A percentile compares a stretch with the other conserved stretches of the same genome.
Evolutionary conservation across 2,113 vertebrate genomes (phyloP).

Genomic region (Madoqua kirkii): DNA sequence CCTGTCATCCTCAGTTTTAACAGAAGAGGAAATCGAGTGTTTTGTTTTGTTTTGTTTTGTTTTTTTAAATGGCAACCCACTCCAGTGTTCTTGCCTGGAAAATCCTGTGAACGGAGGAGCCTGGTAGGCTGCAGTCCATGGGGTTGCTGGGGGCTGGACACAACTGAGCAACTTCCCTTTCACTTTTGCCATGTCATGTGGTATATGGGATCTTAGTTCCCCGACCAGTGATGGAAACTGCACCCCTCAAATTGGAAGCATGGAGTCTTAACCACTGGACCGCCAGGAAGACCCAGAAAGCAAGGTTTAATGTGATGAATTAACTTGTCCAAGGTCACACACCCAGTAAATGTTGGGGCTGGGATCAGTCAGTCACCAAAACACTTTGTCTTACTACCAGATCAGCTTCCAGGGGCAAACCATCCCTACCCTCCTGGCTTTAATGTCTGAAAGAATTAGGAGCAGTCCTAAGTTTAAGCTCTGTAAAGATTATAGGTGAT

Average conservation of each 20-base stretch:
- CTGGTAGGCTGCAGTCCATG: too few species aligned
- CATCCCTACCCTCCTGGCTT: not conserved
- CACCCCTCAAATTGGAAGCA: not conserved
- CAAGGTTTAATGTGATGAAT: not conserved
- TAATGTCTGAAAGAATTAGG: not conserved
- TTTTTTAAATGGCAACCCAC: too few species aligned
- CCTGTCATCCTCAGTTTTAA: not conserved
- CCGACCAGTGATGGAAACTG: not conserved
- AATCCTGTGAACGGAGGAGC: rapidly evolving
- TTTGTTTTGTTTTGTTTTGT: not conserved
- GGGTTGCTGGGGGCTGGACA: too few species aligned
- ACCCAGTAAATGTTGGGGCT: not conserved
- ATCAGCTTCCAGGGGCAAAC: not conserved
- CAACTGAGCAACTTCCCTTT: too few species aligned
- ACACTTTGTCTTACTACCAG: not conserved
- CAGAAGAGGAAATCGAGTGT: not conserved
- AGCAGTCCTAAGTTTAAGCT: not conserved
- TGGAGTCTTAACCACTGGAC: not conserved
- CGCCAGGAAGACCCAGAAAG: not conserved
- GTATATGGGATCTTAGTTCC: not conserved
- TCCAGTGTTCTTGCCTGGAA: too few species aligned
- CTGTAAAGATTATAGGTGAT: not conserved
- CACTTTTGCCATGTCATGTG: not conserved
- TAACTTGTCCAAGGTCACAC: not conserved
- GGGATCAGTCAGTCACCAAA: not conserved